These are phyloP conservation scores for Sepioteuthis lessoniana DNA, from an alignment of 2,888 invertebrate genomes.

Conservation along the genomic window DNA sequence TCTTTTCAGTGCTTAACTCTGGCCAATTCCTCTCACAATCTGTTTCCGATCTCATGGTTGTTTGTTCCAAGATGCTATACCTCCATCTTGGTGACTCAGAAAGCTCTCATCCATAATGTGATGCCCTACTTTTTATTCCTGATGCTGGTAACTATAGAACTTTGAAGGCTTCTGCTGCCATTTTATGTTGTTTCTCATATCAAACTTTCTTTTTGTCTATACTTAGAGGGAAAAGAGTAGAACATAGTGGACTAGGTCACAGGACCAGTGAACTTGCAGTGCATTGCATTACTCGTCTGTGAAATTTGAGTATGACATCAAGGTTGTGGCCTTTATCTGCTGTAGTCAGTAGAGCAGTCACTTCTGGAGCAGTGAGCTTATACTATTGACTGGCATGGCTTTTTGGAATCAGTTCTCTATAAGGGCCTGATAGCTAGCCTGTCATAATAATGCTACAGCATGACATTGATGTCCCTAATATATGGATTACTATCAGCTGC, in stretches of 20 bases:
- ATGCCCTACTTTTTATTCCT: background rate
- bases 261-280: slow-evolving; percentile 15
- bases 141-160: background rate
- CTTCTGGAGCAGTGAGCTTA: slow-evolving; percentile 11
- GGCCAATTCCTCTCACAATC: background rate
- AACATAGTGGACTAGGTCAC: background rate
- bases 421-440: slow-evolving; percentile 20
- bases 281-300: slow-evolving; percentile 1
- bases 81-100: background rate
- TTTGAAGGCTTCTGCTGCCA: background rate
- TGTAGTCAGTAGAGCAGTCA: background rate
- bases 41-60: background rate
- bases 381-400: slow-evolving; percentile 33
- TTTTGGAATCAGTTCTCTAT: slow-evolving; percentile 33
- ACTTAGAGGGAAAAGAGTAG: background rate
- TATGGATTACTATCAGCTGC: slow-evolving; percentile 33
- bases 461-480: slow-evolving; percentile 33
- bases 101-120: background rate
- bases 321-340: background rate
- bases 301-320: slow-evolving; percentile 23
- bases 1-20: background rate
- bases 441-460: background rate
- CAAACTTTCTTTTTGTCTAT: background rate
- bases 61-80: background rate
- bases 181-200: background rate